Base-by-base conservation (phyloP, 2,888 invertebrate species). In the Ormyrus rosae region DNA sequence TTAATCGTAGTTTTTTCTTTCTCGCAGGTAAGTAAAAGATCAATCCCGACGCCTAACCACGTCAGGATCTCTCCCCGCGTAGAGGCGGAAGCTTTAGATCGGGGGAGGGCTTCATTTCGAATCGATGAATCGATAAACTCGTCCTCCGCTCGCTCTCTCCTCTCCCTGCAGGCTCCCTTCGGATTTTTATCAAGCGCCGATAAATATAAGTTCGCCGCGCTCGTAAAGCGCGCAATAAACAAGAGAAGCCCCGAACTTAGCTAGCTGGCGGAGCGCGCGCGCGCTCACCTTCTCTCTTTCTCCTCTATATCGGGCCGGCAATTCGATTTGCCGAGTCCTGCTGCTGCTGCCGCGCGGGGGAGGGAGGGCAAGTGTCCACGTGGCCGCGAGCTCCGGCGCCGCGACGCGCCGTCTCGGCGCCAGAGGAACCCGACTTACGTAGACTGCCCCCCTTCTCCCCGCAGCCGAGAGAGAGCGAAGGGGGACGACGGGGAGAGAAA, bases 341-440 rank as follows among this genome's bases (percentile, higher is more conserved):
- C 34, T 19, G 19, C 19, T 19, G 19, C 19, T 19, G 19, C 19
- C 50, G 48, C 46, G 13, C 58, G 55, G 74, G 79, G 73, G 75
- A 73, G 78, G 60, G 78, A 56, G 63, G 61, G 67, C 45, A 77
- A 67, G 63, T 55, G 84, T 84, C 83, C 85, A 84, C 86, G 87
- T 90, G 89, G 89, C 88, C 90, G 88, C 86, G 90, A 88, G 53
- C 58, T 89, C 34, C 89, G 90, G 90, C 89, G 89, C 89, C 90
- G 87, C 87, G 90, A 88, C 90, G 90, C 90, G 90, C 86, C 90
- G 86, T 86, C 84, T 86, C 87, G 90, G 90, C 90, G 90, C 90
- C 90, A 87, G 84, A 85, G 69, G 78, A 83, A 58, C 6, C 58
- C 77, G 64, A 64, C 77, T 80, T 77, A 74, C 77, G 76, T 73